Evolutionary conservation across 2,113 vertebrate genomes (phyloP).

Genomic region (Paraplagusia blochii): DNA sequence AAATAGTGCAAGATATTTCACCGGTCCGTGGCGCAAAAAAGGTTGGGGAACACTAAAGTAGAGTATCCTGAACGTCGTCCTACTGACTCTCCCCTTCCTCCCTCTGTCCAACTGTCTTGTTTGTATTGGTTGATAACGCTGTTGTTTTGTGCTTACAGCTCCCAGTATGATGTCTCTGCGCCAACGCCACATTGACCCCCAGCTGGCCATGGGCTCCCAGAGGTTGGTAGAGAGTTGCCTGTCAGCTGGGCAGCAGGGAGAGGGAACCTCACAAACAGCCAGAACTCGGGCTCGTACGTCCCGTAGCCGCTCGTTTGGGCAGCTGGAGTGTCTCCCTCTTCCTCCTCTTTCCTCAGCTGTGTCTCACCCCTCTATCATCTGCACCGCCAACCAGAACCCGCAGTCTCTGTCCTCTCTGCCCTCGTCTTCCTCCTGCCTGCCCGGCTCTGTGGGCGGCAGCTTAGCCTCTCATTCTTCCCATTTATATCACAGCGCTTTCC

Average conservation of each 20-base stretch:
- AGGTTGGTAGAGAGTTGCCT: conserved; percentile 96
- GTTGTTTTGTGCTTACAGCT: conserved; percentile 78
- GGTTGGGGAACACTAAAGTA: too few species aligned
- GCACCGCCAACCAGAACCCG: conserved; percentile 62
- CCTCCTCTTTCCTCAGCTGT: conserved; percentile 72
- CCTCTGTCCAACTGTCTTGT: conserved; percentile 7
- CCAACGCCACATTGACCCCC: conserved; percentile 90
- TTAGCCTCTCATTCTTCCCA: conserved; percentile 72
- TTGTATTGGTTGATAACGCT: conserved; percentile 25
- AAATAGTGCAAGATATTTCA: too few species aligned
- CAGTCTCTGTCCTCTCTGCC: conserved; percentile 66
- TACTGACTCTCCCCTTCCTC: conserved; percentile 3
- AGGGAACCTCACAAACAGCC: conserved; percentile 65
- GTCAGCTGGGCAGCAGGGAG: conserved; percentile 74
- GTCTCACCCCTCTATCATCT: conserved; percentile 73
- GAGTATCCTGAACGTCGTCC: conserved; percentile 15
- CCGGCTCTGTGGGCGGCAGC: conserved; percentile 50
- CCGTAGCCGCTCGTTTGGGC: conserved; percentile 85
- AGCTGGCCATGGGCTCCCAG: conserved; percentile 90
- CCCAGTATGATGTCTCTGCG: conserved; percentile 89
- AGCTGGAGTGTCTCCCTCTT: conserved; percentile 80
- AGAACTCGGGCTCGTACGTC: conserved; percentile 79
- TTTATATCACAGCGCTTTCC: conserved; percentile 85
- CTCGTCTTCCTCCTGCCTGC: conserved; percentile 62
- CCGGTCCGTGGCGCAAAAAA: too few species aligned